Conservation (phyloP, 2,888 invertebrate species). For the Drosophila infuscata region DNA sequence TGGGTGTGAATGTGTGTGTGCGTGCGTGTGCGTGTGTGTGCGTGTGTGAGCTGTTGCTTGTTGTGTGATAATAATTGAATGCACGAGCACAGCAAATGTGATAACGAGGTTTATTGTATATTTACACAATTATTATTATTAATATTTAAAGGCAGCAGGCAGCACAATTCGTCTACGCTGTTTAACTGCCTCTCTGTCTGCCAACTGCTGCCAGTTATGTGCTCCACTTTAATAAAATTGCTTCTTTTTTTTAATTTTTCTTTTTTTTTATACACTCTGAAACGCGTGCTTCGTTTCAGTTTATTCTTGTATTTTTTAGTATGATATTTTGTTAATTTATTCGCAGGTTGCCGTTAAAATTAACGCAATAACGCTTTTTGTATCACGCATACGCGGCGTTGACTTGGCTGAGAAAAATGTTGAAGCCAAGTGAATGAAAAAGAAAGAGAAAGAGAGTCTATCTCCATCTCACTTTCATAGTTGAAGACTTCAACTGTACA, state of each 20-base stretch:
- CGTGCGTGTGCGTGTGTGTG: background rate
- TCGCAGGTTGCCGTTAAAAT: constrained; percentile 58
- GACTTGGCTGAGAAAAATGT: constrained; percentile 7
- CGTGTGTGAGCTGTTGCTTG: constrained; percentile 10
- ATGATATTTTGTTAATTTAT: constrained; percentile 29
- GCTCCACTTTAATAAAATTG: constrained; percentile 18
- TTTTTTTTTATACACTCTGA: constrained; percentile 11
- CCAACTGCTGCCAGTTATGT: constrained; percentile 22
- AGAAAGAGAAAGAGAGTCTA: background rate
- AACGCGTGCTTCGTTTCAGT: constrained; percentile 35
- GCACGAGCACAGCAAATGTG: constrained; percentile 72
- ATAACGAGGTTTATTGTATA: constrained; percentile 78
- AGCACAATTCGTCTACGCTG: constrained; percentile 16
- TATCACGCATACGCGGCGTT: constrained; percentile 44
- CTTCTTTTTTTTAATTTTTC: background rate
- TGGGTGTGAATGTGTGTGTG: background rate
- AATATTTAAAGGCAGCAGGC: constrained; percentile 34
- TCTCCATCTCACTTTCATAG: constrained; percentile 5
- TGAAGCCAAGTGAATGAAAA: background rate
- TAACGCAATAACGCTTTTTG: constrained; percentile 16
- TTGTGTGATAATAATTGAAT: constrained; percentile 72
- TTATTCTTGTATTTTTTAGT: background rate
- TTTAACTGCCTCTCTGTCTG: constrained; percentile 39
- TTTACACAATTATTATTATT: constrained; percentile 68
- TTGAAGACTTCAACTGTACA: constrained; percentile 40